Base-by-base conservation (phyloP, 2,888 invertebrate genomes). In the Fragum fragum region DNA sequence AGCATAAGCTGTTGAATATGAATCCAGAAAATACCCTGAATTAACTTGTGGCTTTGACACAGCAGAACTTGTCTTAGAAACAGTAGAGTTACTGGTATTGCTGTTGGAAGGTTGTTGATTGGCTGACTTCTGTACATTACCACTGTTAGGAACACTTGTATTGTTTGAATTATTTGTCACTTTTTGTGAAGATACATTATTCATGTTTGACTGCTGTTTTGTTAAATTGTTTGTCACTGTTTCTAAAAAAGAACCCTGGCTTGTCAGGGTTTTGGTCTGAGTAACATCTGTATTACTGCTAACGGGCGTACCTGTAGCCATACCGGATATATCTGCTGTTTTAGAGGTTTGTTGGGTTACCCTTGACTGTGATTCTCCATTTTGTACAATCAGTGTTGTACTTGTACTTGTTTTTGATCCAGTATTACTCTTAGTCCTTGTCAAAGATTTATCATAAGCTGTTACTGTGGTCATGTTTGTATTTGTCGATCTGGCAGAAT, bases 381-480 rank as follows among this genome's bases (percentile, higher is more conserved):
- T 23, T 23, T 23, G 39, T 21, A 21, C 21, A 14, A 42, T 16
- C 47, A 61, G 29, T 11, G 68, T 55, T 29, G 32, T 32, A 36
- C 53, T 52, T 63, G 66, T 14, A 11, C n/a, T 39, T 36, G 21
- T 9, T 26, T 66, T 42, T 42, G 66, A 23, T 23, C 36, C 36
- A 21, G 36, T 23, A 42, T 42, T 32, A 42, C 42, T 23, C 39
- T 66, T 42, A 66, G 28, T 42, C 36, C n/a, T 66, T 21, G 36
- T 39, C 26, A 42, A 21, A 42, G 68, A 75, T 75, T 76, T 74
- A 55, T 75, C 77, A 81, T 78, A 84, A 7, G 76, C 53, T 14
- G 81, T 81, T 55, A 84, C 84, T 14, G 82, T 81, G 18, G 89
- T 89, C 55, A 85, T 83, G 74, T 81, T 82, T 47, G 88, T 89